phyloP scores from a whole-genome alignment of 2,113 vertebrate species.

The Ginglymostoma cirratum region DNA sequence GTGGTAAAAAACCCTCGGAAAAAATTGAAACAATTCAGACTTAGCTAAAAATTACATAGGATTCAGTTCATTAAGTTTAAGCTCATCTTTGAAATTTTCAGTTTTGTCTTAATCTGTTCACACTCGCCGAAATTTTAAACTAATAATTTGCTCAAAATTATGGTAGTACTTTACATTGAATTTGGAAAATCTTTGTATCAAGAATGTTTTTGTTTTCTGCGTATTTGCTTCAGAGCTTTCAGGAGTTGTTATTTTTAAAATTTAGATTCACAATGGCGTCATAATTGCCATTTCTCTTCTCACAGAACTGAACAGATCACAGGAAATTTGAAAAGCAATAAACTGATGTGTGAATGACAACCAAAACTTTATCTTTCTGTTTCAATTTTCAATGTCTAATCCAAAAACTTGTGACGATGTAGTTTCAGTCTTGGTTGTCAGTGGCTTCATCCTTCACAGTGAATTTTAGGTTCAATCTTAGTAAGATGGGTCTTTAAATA shows the following conservation, averaged over 20 bases:
- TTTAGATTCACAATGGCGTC: background rate
- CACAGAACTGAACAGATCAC: background rate
- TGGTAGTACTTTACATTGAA: background rate
- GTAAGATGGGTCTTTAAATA: background rate
- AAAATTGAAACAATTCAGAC: too few species aligned
- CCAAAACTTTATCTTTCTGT: background rate
- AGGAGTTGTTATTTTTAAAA: background rate
- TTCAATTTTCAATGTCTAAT: slow-evolving; percentile 12
- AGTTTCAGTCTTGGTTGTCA: background rate
- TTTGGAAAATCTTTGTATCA: background rate
- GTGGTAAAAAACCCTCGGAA: too few species aligned
- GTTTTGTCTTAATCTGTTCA: background rate
- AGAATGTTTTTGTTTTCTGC: background rate
- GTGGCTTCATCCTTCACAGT: background rate
- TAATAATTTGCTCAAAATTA: background rate
- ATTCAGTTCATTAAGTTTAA: background rate
- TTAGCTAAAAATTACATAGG: too few species aligned
- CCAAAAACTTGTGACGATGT: background rate
- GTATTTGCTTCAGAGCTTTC: background rate
- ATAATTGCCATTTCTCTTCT: background rate
- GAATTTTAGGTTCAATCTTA: background rate
- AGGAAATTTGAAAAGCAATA: slow-evolving; percentile 6
- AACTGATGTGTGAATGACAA: background rate
- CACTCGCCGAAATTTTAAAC: background rate
- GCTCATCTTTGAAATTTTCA: background rate